Conservation (phyloP, 1,140 invertebrate genomes). For the Brachionus calyciflorus region DNA sequence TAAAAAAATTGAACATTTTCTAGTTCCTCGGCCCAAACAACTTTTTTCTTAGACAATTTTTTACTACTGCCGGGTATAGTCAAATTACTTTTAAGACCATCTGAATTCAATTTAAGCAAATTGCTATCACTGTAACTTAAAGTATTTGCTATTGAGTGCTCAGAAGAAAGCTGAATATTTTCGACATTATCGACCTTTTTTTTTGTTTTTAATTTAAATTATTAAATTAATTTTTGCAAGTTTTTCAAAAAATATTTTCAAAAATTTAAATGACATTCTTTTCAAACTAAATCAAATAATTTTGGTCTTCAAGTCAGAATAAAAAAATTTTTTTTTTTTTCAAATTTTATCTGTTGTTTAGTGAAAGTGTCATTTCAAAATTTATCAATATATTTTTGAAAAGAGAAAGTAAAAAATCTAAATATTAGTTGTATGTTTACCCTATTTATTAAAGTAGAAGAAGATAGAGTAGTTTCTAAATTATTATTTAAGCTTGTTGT, state of each 20-base stretch:
- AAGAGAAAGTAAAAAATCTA: neutral
- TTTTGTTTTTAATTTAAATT: too few species aligned
- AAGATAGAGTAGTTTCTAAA: constrained; percentile 25
- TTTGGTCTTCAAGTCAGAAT: too few species aligned
- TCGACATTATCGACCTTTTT: too few species aligned
- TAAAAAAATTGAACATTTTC: constrained; percentile 40
- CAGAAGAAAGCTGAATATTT: too few species aligned
- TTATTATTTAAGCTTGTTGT: constrained; percentile 13
- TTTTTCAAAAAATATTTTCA: too few species aligned
- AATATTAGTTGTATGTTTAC: neutral
- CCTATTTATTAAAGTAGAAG: constrained; percentile 37
- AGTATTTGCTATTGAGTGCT: neutral
- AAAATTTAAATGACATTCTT: too few species aligned
- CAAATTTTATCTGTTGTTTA: neutral
- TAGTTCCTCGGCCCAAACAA: constrained; percentile 34
- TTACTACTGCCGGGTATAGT: neutral
- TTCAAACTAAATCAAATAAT: too few species aligned
- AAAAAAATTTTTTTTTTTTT: too few species aligned
- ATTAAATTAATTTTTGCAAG: too few species aligned
- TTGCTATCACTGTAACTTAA: neutral
- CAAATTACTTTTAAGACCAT: constrained; percentile 20
- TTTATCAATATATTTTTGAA: constrained; percentile 24
- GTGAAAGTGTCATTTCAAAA: neutral
- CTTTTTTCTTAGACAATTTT: constrained; percentile 36
- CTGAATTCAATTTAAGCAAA: neutral